Evolutionary conservation across 2,797 vertebrate genomes (phyloP).

Genomic region (Ptychadena robeensis): DNA sequence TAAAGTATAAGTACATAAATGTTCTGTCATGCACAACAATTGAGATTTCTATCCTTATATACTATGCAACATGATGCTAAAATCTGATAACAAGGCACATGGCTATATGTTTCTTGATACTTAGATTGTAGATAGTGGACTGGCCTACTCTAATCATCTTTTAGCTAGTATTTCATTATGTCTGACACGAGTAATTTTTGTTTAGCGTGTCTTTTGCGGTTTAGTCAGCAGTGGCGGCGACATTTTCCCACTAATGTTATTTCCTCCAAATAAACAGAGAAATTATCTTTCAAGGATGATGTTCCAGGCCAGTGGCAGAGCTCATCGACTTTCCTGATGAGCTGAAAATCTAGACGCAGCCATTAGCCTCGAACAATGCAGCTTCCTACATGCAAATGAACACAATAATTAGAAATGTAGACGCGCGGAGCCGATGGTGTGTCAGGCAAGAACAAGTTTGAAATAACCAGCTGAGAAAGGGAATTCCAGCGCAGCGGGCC

Average conservation of each 20-base stretch:
- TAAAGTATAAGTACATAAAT: too few species aligned
- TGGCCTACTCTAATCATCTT: not conserved
- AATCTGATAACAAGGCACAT: not conserved
- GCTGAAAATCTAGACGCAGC: not conserved
- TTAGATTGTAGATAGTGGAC: not conserved
- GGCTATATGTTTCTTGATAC: not conserved
- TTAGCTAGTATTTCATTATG: not conserved
- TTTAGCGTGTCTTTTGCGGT: not conserved
- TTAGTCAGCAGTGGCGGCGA: not conserved
- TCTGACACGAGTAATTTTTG: not conserved
- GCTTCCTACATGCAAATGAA: slow-evolving; percentile 14
- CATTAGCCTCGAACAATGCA: slow-evolving; percentile 7
- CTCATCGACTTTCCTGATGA: not conserved
- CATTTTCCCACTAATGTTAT: not conserved
- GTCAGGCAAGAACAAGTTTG: not conserved
- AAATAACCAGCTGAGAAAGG: slow-evolving; percentile 12
- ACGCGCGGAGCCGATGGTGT: slow-evolving; percentile 1
- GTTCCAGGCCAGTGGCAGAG: slow-evolving; percentile 1
- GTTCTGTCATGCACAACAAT: too few species aligned
- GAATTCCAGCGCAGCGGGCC: slow-evolving; percentile 11
- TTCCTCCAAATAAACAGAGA: not conserved
- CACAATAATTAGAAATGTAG: slow-evolving; percentile 32
- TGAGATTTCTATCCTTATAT: too few species aligned
- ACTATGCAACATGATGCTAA: not conserved
- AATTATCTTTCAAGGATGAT: not conserved